phyloP scores from a whole-genome alignment of 2,113 vertebrate species.

The Ancistrus triradiatus region DNA sequence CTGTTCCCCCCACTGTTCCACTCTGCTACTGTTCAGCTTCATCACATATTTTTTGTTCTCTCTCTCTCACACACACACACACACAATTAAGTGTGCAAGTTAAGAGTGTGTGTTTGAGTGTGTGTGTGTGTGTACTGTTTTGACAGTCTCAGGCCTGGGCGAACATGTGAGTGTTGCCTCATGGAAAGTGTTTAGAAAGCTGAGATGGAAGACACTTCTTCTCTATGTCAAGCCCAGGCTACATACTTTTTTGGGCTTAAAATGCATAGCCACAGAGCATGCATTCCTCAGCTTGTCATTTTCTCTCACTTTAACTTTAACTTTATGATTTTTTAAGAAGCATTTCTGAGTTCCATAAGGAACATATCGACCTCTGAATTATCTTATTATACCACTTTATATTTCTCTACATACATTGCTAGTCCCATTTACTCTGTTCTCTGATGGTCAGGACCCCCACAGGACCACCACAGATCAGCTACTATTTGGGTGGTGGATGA shows the following conservation, averaged over 20 bases:
- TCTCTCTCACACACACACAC: constrained; percentile 4
- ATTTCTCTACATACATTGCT: too few relatives aligned
- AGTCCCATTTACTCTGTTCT: too few relatives aligned
- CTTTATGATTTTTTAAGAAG: too few relatives aligned
- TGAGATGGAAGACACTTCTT: constrained; percentile 32
- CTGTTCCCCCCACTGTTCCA: constrained; percentile 2
- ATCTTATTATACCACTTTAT: too few relatives aligned
- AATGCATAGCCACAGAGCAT: background rate
- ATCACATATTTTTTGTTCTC: background rate
- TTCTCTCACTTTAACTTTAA: too few relatives aligned
- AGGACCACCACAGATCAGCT: too few relatives aligned
- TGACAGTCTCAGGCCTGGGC: constrained; percentile 11
- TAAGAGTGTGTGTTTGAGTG: background rate
- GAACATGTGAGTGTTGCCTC: constrained; percentile 30
- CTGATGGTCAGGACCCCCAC: too few relatives aligned
- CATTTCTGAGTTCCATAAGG: too few relatives aligned
- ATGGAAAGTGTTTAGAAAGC: constrained; percentile 43
- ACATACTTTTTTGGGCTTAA: background rate
- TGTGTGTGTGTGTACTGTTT: constrained; percentile 8
- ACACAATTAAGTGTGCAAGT: background rate
- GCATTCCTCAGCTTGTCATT: background rate
- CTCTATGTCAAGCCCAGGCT: constrained; percentile 21
- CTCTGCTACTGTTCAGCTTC: background rate
- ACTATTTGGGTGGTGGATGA: too few relatives aligned
- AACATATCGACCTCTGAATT: too few relatives aligned